Conservation (phyloP, 1,140 invertebrate genomes). For the Olivierus martensii region DNA sequence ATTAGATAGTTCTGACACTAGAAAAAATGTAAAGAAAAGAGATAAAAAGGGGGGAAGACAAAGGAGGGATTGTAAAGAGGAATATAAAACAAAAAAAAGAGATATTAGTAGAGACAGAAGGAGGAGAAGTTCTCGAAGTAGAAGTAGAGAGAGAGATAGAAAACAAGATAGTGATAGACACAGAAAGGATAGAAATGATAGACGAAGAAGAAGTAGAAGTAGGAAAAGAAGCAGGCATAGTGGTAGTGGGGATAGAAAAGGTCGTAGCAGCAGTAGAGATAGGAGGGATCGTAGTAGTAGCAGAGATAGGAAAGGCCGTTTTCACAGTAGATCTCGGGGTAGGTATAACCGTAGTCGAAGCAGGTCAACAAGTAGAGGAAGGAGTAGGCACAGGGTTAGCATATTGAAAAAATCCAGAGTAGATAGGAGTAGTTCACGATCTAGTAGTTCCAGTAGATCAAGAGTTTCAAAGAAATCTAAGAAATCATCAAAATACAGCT, state of each 20-base stretch:
- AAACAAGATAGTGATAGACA: not conserved
- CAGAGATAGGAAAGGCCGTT: not conserved
- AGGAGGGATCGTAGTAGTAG: not conserved
- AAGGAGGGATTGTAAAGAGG: too few species aligned
- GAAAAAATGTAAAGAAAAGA: too few species aligned
- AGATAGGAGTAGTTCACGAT: not conserved
- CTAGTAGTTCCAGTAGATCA: not conserved
- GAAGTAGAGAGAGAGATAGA: constrained; percentile 1
- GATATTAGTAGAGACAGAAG: too few species aligned
- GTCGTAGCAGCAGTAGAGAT: not conserved
- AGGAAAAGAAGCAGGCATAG: constrained; percentile 6
- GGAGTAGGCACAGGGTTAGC: not conserved
- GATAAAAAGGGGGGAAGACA: too few species aligned
- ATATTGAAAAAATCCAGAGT: not conserved
- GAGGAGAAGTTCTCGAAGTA: not conserved
- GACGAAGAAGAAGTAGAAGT: not conserved
- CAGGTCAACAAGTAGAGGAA: not conserved
- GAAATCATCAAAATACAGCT: not conserved
- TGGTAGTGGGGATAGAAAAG: constrained; percentile 1
- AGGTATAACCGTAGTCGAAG: constrained; percentile 3
- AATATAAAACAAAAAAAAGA: too few species aligned
- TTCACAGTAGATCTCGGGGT: not conserved
- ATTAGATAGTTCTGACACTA: too few species aligned
- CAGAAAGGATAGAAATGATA: not conserved
- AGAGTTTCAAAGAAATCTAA: not conserved